These are phyloP conservation scores for Turdus rufiventris DNA, from an alignment of 2,113 vertebrate genomes.

Conservation along the genomic window DNA sequence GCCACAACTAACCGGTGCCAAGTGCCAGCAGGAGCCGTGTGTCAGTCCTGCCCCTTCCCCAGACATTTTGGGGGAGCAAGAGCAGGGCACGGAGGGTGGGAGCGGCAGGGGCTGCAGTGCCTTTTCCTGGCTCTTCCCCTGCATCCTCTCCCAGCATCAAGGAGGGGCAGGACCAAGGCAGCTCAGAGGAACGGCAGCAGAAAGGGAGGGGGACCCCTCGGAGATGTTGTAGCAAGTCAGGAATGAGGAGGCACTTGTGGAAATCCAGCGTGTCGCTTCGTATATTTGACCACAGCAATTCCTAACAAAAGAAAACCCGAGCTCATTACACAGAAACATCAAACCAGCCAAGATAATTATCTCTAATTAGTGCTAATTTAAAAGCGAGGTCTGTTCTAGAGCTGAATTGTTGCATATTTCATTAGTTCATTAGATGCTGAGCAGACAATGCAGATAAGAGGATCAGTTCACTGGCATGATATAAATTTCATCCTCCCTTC, in stretches of 20 bases:
- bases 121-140: not conserved
- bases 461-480: not conserved
- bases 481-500: not conserved
- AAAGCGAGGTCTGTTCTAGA: slow-evolving; percentile 47
- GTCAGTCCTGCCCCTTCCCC: not conserved
- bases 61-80: fast-evolving
- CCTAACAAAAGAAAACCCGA: slow-evolving; percentile 32
- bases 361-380: slow-evolving; percentile 71
- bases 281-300: slow-evolving; percentile 42
- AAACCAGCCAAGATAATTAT: slow-evolving; percentile 67
- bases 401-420: slow-evolving; percentile 65
- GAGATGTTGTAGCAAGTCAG: not conserved
- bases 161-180: not conserved
- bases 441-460: slow-evolving; percentile 53
- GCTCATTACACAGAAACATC: slow-evolving; percentile 64
- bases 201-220: not conserved
- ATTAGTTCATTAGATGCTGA: slow-evolving; percentile 62
- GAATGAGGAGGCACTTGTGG: slow-evolving; percentile 14
- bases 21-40: not conserved
- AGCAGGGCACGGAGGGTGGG: not conserved
- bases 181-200: not conserved
- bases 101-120: not conserved
- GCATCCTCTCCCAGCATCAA: not conserved
- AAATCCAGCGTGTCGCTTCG: not conserved
- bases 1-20: fast-evolving